Evolutionary conservation across 2,888 invertebrate genomes (phyloP).

Genomic region (Tenthredo distinguenda): DNA sequence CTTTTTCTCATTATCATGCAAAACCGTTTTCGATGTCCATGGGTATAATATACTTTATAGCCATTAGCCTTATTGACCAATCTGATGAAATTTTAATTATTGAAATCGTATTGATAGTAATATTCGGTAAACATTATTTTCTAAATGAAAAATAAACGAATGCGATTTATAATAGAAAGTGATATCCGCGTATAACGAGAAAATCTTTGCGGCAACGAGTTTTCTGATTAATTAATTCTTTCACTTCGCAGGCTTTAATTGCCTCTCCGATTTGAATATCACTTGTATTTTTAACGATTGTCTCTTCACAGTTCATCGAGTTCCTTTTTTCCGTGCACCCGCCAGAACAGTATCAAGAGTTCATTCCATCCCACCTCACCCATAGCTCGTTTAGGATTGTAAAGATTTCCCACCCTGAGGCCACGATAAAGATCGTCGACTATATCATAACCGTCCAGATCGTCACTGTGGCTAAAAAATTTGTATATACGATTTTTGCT

Average conservation of each 20-base stretch:
- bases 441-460: background rate
- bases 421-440: background rate
- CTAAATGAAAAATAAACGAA: background rate
- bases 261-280: slow-evolving; percentile 13
- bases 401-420: background rate
- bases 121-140: background rate
- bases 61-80: background rate
- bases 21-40: slow-evolving; percentile 11
- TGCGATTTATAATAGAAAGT: background rate
- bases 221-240: slow-evolving; percentile 19
- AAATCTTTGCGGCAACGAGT: slow-evolving; percentile 21
- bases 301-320: slow-evolving; percentile 9
- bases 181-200: background rate
- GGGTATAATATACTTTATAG: background rate
- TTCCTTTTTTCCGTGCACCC: background rate
- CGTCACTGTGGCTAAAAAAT: background rate
- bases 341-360: slow-evolving; percentile 6
- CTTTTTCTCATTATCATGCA: slow-evolving; percentile 13
- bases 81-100: background rate
- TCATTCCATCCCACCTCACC: background rate
- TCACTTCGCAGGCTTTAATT: background rate
- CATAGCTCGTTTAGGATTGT: background rate
- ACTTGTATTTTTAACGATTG: slow-evolving; percentile 26
- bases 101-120: background rate
- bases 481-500: background rate